Evolutionary conservation across 1,140 invertebrate genomes (phyloP), one percentile per base, ranked within the genome.

Genomic region (Drosophila insularis): DNA sequence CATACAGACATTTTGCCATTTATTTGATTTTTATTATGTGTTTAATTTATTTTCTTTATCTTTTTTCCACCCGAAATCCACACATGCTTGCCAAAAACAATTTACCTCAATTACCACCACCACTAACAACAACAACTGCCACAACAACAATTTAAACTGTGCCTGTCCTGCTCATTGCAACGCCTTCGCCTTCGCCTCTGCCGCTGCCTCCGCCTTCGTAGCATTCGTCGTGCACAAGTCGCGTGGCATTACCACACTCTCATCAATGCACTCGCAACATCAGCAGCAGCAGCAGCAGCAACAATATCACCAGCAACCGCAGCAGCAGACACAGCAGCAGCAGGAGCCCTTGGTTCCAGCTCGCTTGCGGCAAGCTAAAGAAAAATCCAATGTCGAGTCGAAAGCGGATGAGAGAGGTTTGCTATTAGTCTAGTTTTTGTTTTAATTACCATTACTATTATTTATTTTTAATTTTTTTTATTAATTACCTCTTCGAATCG

Each of bases 201-300:
- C 68, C 27, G n/a, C 65, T 7, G 40, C 35, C 8, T 55, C 31
- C 19, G 19, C 54, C 31, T 32, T 14, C 54, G 65, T 75, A 90
- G 95, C 95, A 54, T 97, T 97, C 91, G 95, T 97, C 7, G 96
- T 97, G 50, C 96, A 97, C 92, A 93, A 95, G 78, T 95, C 95
- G 53, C 94, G 94, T 86, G 95, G 94, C 50, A 94, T 97, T 68
- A 95, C 96, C 50, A 97, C 97, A 32, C 92, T 97, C 58, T 95
- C 94, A 81, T 95, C 95, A 66, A 93, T 95, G 68, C 90, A 91
- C 82, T 90, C 90, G 78, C 89, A 91, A 66, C 89, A 91, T 68
- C 87, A 87, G 43, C 84, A 82, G 13, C 82, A 86, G 3, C 75
- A 73, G 39, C 81, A 85, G 14, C 81, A 84, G 56, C 80, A 84